Percentiles rank a stretch among this genome's conserved stretches.
These are phyloP conservation scores for Euura saliciscinereae DNA, from an alignment of 1,140 invertebrate genomes.

Conservation along the genomic window DNA sequence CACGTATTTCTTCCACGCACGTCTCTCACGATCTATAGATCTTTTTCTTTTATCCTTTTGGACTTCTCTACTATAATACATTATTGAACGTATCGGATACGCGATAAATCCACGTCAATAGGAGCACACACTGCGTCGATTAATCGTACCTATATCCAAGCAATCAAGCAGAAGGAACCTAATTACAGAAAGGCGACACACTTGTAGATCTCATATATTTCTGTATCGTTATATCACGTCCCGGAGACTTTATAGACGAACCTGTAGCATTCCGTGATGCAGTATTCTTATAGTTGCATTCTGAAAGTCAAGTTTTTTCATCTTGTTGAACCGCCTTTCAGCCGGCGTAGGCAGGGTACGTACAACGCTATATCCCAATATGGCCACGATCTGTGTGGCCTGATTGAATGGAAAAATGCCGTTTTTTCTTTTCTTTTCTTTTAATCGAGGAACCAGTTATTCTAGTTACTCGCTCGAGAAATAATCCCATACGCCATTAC, in stretches of 20 bases:
- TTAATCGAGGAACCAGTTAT: slow-evolving; percentile 37
- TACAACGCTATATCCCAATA: slow-evolving; percentile 29
- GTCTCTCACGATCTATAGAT: no score
- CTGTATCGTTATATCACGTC: no score
- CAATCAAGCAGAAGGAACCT: no score
- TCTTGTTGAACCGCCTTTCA: background rate
- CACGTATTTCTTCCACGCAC: background rate
- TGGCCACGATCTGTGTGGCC: slow-evolving; percentile 35
- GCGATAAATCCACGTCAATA: no score
- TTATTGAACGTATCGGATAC: no score
- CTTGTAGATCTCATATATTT: no score
- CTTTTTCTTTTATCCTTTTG: no score
- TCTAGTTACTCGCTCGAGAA: slow-evolving; percentile 16
- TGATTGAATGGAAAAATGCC: slow-evolving; percentile 37
- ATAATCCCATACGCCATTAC: background rate
- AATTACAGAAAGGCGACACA: no score
- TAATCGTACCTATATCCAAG: no score
- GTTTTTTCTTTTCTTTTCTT: slow-evolving; percentile 19
- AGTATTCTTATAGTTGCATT: background rate
- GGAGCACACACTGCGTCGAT: no score
- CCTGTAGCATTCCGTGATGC: background rate
- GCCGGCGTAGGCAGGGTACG: background rate
- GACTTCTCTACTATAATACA: no score
- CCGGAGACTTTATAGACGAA: background rate
- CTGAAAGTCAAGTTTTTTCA: background rate